Evolutionary conservation across 1,140 invertebrate species (phyloP).

Genomic region (Paraescarpia echinospica): DNA sequence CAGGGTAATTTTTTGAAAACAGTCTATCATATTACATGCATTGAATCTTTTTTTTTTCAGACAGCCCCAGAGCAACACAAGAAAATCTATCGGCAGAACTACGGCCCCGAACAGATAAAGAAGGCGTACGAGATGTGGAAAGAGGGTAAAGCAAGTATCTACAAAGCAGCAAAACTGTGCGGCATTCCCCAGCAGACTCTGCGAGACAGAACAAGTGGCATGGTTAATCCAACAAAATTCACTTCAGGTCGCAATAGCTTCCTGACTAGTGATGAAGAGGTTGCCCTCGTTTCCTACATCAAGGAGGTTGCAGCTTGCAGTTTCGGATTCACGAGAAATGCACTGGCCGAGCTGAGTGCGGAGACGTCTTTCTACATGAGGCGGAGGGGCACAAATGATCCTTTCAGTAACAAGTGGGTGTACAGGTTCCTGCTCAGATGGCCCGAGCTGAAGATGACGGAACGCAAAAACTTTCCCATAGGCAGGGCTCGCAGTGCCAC

Average conservation of each 20-base stretch:
- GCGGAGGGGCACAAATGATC: not conserved
- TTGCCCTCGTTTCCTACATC: not conserved
- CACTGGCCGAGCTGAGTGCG: not conserved
- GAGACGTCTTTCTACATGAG: not conserved
- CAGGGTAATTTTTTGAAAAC: too few relatives aligned
- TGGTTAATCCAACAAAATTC: not conserved
- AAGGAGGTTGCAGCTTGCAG: not conserved
- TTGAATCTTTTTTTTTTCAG: not conserved
- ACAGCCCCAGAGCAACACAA: not conserved
- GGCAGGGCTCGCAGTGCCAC: not conserved
- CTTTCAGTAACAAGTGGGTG: not conserved
- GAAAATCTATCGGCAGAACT: not conserved
- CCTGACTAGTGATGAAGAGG: not conserved
- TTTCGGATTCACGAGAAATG: not conserved
- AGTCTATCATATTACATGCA: too few relatives aligned
- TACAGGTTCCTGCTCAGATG: not conserved
- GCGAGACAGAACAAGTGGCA: not conserved
- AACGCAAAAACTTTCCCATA: not conserved
- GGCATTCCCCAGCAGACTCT: not conserved
- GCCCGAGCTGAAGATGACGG: not conserved
- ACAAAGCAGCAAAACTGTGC: not conserved
- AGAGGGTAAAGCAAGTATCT: not conserved
- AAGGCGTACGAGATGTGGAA: not conserved
- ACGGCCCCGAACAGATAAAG: not conserved
- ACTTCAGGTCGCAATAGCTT: not conserved